Evolutionary conservation across 2,113 vertebrate species (phyloP), one percentile per base, ranked within the genome.

Genomic region (Eleginops maclovinus): DNA sequence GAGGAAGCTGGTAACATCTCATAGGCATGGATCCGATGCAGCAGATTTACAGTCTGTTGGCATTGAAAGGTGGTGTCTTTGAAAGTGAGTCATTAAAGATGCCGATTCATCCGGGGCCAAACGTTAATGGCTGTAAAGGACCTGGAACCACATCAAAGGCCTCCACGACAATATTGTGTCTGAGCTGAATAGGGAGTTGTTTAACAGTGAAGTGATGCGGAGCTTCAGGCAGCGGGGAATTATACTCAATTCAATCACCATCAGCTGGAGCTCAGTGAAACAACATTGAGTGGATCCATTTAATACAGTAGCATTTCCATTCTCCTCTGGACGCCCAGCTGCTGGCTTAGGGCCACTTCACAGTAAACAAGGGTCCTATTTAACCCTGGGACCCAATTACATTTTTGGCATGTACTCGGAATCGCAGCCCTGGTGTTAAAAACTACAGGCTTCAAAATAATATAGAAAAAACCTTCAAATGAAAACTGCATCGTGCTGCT

Each of bases 301-400:
- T 69, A 40, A 83, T 84, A 81, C 51, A 53, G 44, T 53, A 61
- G 47, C 24, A 19, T 72, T 65, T 58, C 51, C 9, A 41, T 56
- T 84, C 65, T 46, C n/a, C 21, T 58, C 55, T 46, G 24, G 51
- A 61, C 55, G 47, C 40, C n/a, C 40, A 24, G 47, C 69, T 82
- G 58, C 73, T 75, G 46, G 16, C 72, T 85, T 47, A 58, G 43
- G 63, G 64, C 50, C 75, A 49, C 51, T 64, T 72, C 65, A 75
- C 56, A 68, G 82, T 67, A 77, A 87, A 82, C 46, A 53, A 65
- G 66, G 76, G 78, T 79, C 81, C 56, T 75, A 83, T 81, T 86
- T 80, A 83, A 88, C 74, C 50, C 76, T 40, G 56, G 50, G 74
- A 86, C 74, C 82, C 68, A 78, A 81, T 90, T 77, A 87, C 63